Base-by-base conservation (phyloP, 2,888 invertebrate genomes). In the Eurytoma californica region DNA sequence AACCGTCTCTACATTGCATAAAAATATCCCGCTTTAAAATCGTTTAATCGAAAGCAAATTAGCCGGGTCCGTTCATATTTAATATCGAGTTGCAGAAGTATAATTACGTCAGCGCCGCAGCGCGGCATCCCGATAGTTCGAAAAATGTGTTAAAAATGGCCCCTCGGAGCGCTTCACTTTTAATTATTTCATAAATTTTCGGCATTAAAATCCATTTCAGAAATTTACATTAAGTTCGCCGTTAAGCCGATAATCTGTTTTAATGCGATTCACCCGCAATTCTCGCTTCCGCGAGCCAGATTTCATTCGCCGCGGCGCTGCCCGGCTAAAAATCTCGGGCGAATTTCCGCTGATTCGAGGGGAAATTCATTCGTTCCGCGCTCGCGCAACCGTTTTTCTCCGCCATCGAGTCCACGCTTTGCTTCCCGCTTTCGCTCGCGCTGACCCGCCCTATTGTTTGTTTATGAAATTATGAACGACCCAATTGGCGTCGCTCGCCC, bases 391-490 rank as follows among this genome's bases (percentile, higher is more conserved):
- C 39, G 53, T 24, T 58, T 75, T 75, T 16, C 24, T 20, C 16
- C 5, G 3, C 18, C 14, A 24, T 18, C n/a, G 16, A 16, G 18
- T 16, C 30, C 16, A 24, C 13, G 9, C 16, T 30, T 3, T 67
- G 55, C 14, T 16, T 47, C 30, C 28, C 14, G 20, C 20, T 60
- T 53, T 63, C 24, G 9, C 13, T 53, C 39, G 12, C 68, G n/a
- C 18, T 53, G 65, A 72, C 16, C 7, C 39, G 30, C 60, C 78
- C 80, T 49, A 77, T 80, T 80, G 82, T 82, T 83, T 84, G 84
- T 85, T 86, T 86, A 86, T 84, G 82, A 85, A 87, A 86, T 87
- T 86, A 87, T 84, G 82, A 82, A 84, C 84, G 85, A 85, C 84
- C 85, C 86, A 85, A 87, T 87, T 87, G 86, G 84, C 83, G 83